phyloP scores from a whole-genome alignment of 1,140 invertebrate genomes.

The Rhizoglyphus robini region DNA sequence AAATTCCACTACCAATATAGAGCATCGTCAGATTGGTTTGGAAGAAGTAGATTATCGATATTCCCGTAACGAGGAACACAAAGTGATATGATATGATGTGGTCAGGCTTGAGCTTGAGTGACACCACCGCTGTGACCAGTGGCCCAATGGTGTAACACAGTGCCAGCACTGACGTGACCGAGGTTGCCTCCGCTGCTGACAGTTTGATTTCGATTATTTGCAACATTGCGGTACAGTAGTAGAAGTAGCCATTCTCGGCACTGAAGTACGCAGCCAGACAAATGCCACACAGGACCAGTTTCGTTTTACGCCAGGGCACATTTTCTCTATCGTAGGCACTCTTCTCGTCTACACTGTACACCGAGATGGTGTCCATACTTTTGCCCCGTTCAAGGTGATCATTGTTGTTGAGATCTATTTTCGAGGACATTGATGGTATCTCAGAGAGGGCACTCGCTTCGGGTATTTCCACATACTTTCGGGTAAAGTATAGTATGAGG shows the following conservation, averaged over 20 bases:
- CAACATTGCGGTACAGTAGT: slow-evolving; percentile 1
- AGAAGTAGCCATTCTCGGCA: neutral
- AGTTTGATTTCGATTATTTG: neutral
- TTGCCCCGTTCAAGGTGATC: neutral
- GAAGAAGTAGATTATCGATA: neutral
- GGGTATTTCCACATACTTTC: neutral
- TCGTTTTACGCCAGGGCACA: neutral
- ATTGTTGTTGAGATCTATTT: neutral
- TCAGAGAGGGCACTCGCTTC: neutral
- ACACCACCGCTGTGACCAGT: neutral
- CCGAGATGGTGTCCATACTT: neutral
- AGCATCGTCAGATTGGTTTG: neutral
- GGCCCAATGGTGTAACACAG: neutral
- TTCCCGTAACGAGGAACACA: neutral
- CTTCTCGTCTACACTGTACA: neutral
- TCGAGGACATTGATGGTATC: neutral
- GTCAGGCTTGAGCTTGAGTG: neutral
- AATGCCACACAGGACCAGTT: neutral
- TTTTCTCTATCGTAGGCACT: neutral
- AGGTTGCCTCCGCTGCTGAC: neutral
- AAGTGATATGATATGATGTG: slow-evolving; percentile 9
- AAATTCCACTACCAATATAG: neutral
- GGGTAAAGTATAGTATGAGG: neutral
- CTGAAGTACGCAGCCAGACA: slow-evolving; percentile 2
- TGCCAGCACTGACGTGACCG: neutral